Evolutionary conservation across 1,140 invertebrate species (phyloP).

Genomic region (Euborellia annulipes): DNA sequence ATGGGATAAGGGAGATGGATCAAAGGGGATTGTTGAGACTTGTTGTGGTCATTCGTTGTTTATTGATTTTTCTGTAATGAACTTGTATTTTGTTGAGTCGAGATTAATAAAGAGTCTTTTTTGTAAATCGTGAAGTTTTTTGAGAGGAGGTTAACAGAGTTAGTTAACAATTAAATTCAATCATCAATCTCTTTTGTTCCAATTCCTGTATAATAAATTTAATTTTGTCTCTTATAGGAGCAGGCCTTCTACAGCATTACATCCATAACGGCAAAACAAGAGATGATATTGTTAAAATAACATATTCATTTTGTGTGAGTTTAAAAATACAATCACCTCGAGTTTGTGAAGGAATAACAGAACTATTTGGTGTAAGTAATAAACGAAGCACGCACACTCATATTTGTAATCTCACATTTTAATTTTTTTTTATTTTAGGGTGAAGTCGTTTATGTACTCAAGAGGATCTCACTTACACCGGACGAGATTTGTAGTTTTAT

Average conservation of each 20-base stretch:
- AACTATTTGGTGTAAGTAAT: slow-evolving; percentile 58
- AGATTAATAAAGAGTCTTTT: too few species aligned
- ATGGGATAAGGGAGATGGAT: too few species aligned
- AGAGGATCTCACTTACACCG: slow-evolving; percentile 58
- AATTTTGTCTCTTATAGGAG: slow-evolving; percentile 34
- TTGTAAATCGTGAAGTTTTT: too few species aligned
- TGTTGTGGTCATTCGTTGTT: too few species aligned
- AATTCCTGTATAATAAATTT: too few species aligned
- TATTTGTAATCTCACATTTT: background rate
- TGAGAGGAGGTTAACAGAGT: too few species aligned
- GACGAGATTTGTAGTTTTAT: slow-evolving; percentile 83
- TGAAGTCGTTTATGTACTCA: slow-evolving; percentile 66
- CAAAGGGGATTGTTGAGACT: too few species aligned
- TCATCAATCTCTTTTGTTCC: too few species aligned
- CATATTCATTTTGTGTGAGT: slow-evolving; percentile 70
- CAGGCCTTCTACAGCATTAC: slow-evolving; percentile 69
- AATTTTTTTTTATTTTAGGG: slow-evolving; percentile 35
- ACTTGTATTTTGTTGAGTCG: too few species aligned
- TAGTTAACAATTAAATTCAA: too few species aligned
- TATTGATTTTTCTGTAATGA: too few species aligned
- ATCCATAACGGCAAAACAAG: slow-evolving; percentile 65
- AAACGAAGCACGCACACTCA: background rate
- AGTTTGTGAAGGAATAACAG: slow-evolving; percentile 73
- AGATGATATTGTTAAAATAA: slow-evolving; percentile 69
- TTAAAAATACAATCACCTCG: slow-evolving; percentile 67